Percentiles rank a stretch among this genome's conserved stretches.
These are phyloP conservation scores for Hormaphis cornu DNA, from an alignment of 1,140 invertebrate species.

Conservation along the genomic window DNA sequence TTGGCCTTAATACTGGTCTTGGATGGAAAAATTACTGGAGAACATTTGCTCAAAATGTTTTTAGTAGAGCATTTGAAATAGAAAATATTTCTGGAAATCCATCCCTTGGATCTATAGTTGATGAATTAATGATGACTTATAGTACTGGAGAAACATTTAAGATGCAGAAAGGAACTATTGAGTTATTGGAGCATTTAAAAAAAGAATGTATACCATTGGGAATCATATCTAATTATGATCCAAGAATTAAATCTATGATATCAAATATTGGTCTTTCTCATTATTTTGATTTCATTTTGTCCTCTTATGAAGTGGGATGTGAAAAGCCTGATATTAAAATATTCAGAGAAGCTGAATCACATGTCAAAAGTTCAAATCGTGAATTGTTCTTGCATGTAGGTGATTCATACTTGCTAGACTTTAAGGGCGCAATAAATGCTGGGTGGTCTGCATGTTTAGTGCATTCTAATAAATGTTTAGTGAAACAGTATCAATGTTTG, in stretches of 20 bases:
- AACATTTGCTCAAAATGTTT: slow-evolving; percentile 54
- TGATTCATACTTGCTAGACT: slow-evolving; percentile 65
- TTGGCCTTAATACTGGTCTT: slow-evolving; percentile 54
- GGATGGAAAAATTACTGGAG: slow-evolving; percentile 76
- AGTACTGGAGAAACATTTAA: slow-evolving; percentile 61
- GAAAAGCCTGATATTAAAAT: slow-evolving; percentile 67
- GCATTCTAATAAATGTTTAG: slow-evolving; percentile 39
- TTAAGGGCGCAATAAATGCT: slow-evolving; percentile 58
- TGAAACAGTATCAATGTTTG: neutral
- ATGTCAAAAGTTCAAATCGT: slow-evolving; percentile 47
- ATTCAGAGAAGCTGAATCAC: slow-evolving; percentile 54
- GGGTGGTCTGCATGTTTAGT: slow-evolving; percentile 60
- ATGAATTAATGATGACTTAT: slow-evolving; percentile 53
- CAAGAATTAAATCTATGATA: slow-evolving; percentile 60
- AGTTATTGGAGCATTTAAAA: slow-evolving; percentile 53
- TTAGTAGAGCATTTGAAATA: slow-evolving; percentile 43
- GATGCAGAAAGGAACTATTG: slow-evolving; percentile 51
- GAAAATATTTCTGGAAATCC: slow-evolving; percentile 38
- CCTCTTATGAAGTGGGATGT: slow-evolving; percentile 60
- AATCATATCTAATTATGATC: slow-evolving; percentile 82
- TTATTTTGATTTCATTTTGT: slow-evolving; percentile 70
- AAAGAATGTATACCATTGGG: slow-evolving; percentile 51
- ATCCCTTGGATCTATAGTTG: slow-evolving; percentile 49
- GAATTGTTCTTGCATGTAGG: slow-evolving; percentile 70
- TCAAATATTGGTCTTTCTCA: slow-evolving; percentile 51